Evolutionary conservation across 1,140 invertebrate species (phyloP).

Genomic region (Drosophila lacteicornis): DNA sequence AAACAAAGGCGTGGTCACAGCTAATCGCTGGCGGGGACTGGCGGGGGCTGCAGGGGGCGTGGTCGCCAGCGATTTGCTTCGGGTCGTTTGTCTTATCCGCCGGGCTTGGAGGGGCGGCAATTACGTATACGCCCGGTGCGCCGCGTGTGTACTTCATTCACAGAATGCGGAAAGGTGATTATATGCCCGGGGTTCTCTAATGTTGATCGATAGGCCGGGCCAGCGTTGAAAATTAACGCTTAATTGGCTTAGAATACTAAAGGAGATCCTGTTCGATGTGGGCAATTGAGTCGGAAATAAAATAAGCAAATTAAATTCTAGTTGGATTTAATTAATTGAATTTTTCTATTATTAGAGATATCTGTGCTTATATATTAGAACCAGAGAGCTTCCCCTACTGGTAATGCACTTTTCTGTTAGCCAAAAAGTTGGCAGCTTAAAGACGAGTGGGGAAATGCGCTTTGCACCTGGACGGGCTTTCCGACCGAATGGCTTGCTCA

Average conservation of each 20-base stretch:
- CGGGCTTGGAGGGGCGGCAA: slow-evolving; percentile 25
- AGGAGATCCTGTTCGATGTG: slow-evolving; percentile 53
- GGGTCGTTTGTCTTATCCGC: slow-evolving; percentile 64
- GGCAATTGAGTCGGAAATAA: background rate
- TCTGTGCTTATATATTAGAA: background rate
- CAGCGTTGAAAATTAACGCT: slow-evolving; percentile 38
- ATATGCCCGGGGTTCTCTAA: slow-evolving; percentile 56
- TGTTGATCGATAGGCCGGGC: slow-evolving; percentile 62
- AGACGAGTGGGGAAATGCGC: slow-evolving; percentile 17
- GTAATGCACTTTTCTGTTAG: slow-evolving; percentile 1
- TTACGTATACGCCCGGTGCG: slow-evolving; percentile 46
- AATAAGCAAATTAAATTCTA: background rate
- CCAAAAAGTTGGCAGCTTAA: slow-evolving; percentile 32
- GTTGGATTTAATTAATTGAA: no score
- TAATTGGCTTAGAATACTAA: slow-evolving; percentile 52
- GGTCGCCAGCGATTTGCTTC: slow-evolving; percentile 59
- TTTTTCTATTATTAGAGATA: background rate
- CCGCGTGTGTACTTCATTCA: slow-evolving; percentile 46
- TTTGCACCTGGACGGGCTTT: slow-evolving; percentile 62
- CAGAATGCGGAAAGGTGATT: slow-evolving; percentile 80
- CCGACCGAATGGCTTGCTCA: slow-evolving; percentile 66
- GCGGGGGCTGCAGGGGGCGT: slow-evolving; percentile 8
- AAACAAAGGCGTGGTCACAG: slow-evolving; percentile 52
- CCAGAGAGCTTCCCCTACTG: background rate
- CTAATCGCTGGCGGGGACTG: slow-evolving; percentile 5